Evolutionary conservation across 2,113 vertebrate species (phyloP).

Genomic region (Burhinus oedicnemus): DNA sequence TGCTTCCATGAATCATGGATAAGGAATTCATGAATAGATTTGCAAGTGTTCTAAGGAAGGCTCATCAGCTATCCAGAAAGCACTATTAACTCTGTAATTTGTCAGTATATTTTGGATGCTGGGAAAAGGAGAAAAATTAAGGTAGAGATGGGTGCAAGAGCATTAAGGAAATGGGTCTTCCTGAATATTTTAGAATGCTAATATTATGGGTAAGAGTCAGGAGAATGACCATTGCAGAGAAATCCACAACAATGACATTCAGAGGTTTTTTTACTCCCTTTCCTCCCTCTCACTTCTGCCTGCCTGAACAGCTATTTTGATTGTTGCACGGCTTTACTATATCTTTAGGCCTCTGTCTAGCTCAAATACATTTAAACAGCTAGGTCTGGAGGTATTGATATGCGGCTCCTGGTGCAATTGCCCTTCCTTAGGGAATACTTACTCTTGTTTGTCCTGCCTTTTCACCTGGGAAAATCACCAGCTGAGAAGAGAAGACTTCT

Average conservation of each 20-base stretch:
- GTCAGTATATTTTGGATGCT: not conserved
- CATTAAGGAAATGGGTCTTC: not conserved
- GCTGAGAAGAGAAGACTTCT: not conserved
- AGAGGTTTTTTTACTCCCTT: not conserved
- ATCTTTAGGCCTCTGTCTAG: constrained; percentile 27
- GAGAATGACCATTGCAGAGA: not conserved
- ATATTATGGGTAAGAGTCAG: not conserved
- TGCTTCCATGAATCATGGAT: not conserved
- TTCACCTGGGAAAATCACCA: not conserved
- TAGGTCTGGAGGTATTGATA: not conserved
- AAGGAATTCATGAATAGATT: constrained; percentile 26
- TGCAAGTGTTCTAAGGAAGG: not conserved
- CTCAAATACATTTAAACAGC: constrained; percentile 6
- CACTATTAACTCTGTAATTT: constrained; percentile 11
- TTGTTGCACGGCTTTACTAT: not conserved
- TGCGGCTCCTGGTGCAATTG: not conserved
- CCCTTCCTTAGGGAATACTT: not conserved
- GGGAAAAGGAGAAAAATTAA: not conserved
- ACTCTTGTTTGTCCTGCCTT: not conserved
- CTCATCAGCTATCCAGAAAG: constrained; percentile 12
- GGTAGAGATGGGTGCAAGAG: not conserved
- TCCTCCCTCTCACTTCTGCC: not conserved
- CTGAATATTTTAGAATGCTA: not conserved
- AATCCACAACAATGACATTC: not conserved
- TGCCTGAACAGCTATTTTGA: not conserved